These are phyloP conservation scores for Lophotriccus pileatus DNA, from an alignment of 2,797 vertebrate species.

Conservation along the genomic window DNA sequence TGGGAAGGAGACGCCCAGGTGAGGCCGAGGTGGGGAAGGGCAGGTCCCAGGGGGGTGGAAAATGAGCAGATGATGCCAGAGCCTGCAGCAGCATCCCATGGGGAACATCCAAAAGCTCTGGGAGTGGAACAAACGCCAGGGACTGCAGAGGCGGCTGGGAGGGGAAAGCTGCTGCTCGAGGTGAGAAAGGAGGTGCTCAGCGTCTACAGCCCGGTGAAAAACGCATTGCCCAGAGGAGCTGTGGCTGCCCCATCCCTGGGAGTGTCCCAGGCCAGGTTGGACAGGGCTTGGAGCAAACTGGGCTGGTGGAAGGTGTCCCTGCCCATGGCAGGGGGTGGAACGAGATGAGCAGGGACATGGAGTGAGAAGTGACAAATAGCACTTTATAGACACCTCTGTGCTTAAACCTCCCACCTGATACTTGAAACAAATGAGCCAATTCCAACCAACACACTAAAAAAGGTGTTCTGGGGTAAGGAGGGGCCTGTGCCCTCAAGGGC, in stretches of 20 bases:
- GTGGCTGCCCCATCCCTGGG: background rate
- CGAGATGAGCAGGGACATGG: background rate
- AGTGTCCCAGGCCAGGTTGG: background rate
- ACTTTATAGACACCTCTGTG: background rate
- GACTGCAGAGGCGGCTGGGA: background rate
- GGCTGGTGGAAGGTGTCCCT: background rate
- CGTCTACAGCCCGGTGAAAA: background rate
- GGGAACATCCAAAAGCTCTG: rapidly evolving
- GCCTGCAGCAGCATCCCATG: rapidly evolving
- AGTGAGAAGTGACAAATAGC: background rate
- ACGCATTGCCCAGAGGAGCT: background rate
- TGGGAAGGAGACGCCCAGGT: rapidly evolving
- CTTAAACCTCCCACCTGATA: background rate
- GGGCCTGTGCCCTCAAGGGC: background rate
- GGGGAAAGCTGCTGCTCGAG: background rate
- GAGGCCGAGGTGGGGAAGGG: background rate
- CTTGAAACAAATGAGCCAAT: background rate
- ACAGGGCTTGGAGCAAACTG: background rate
- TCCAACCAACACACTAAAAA: background rate
- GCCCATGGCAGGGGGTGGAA: background rate
- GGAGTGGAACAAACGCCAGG: rapidly evolving
- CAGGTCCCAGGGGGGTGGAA: background rate
- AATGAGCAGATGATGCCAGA: background rate
- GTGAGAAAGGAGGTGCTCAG: background rate
- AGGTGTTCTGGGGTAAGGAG: background rate